Evolutionary conservation across 92 coral and sea anemone species (phyloP), one percentile per base, ranked within the genome.

Genomic region (Nematostella vectensis): DNA sequence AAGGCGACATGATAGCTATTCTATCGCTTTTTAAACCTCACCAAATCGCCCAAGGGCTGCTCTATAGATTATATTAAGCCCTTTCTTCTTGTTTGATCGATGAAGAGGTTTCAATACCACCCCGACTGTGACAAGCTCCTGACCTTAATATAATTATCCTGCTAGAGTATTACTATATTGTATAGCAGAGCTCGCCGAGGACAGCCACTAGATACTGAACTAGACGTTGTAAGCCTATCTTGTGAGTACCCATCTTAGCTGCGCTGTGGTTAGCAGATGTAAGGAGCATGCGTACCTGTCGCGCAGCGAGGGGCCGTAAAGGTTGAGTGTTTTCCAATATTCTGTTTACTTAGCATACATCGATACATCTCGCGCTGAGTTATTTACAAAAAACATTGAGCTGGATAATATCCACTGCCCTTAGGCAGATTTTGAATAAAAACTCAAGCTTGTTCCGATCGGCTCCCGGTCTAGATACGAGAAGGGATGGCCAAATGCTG

Each of bases 61-160:
- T 9, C 9, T 45, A 19, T 4, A 4, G 9, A 19, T 45, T 10
- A 45, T 45, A 45, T 4, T 4, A 45, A 10, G 21, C 17, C 18
- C 11, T 45, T 45, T 45, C 18, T 17, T 45, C 51, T 10, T 22
- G 9, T 11, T 22, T 4, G 12, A 17, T 45, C 11, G 18, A 4
- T 11, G 9, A 11, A 36, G 15, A 4, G 4, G 51, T 45, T 22
- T 9, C 18, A 45, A 45, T 45, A 45, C 23, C 9, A 19, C 21
- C 18, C 51, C 51, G 18, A 17, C 51, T 45, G 51, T 9, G 51
- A 17, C 51, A 6, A 10, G 51, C 21, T 45, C 4, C 51, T 33
- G 17, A 6, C 18, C 21, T 45, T 45, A 45, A 45, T 45, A 45
- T 45, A 45, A 45, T 45, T 45, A 45, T 6, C n/a, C n/a, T n/a